Evolutionary conservation across 2,797 vertebrate genomes (phyloP).

Genomic region (Craterocephalus amniculus): DNA sequence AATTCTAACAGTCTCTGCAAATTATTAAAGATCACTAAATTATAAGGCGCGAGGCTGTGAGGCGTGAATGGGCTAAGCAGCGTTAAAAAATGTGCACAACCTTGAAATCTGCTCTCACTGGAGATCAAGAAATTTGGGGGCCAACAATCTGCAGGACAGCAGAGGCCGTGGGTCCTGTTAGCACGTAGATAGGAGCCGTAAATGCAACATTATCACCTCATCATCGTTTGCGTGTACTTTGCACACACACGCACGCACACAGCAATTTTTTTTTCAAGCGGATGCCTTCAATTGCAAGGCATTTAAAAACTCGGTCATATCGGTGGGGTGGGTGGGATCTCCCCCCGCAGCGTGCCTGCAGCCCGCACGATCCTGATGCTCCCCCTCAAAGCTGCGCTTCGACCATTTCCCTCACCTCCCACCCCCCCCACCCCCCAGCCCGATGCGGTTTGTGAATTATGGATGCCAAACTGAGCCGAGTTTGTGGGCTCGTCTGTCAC

Average conservation of each 20-base stretch:
- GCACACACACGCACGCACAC: slow-evolving; percentile 20
- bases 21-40: not conserved
- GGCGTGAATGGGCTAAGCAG: not conserved
- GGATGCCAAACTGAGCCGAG: slow-evolving; percentile 51
- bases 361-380: slow-evolving; percentile 18
- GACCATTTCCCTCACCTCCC: no score
- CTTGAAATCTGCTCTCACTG: not conserved
- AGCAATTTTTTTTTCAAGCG: slow-evolving; percentile 7
- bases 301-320: not conserved
- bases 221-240: slow-evolving; percentile 42
- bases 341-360: not conserved
- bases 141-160: not conserved
- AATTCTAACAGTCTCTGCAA: not conserved
- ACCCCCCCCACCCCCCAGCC: no score
- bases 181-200: slow-evolving; percentile 23
- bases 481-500: slow-evolving; percentile 59
- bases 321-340: not conserved
- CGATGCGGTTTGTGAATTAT: slow-evolving; percentile 72
- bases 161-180: slow-evolving; percentile 7
- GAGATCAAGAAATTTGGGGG: not conserved
- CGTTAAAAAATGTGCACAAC: not conserved
- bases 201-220: slow-evolving; percentile 11
- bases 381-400: slow-evolving; percentile 19
- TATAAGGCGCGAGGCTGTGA: not conserved
- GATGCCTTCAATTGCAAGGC: slow-evolving; percentile 30